These are phyloP conservation scores for Zaprionus tsacasi DNA, from an alignment of 1,140 invertebrate genomes.

Conservation along the genomic window DNA sequence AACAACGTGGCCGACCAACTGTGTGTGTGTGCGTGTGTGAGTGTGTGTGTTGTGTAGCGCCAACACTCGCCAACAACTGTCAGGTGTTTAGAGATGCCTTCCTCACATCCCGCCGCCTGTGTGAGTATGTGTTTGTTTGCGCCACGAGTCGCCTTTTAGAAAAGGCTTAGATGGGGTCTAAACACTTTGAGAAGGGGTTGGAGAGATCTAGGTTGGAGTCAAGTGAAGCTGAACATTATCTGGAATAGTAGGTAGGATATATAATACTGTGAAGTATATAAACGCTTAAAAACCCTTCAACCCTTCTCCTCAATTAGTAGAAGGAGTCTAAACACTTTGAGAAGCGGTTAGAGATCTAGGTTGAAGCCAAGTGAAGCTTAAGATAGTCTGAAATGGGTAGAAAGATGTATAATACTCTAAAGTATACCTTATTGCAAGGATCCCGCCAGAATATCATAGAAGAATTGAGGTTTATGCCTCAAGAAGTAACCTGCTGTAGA, in stretches of 20 bases:
- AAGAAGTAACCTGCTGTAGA: too few species aligned
- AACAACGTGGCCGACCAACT: conserved; percentile 30
- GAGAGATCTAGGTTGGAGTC: too few species aligned
- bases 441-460: too few species aligned
- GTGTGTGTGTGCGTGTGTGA: not conserved
- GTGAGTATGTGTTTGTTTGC: conserved; percentile 27
- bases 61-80: conserved; percentile 67
- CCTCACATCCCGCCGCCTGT: conserved; percentile 27
- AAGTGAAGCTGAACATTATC: not conserved
- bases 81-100: conserved; percentile 69
- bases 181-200: not conserved
- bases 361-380: too few species aligned
- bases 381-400: not conserved
- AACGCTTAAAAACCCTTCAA: too few species aligned
- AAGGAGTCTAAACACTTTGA: too few species aligned
- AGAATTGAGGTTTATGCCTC: too few species aligned
- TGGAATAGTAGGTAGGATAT: not conserved
- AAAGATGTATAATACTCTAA: too few species aligned
- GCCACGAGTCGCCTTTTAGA: conserved; percentile 57
- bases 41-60: conserved; percentile 42
- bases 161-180: conserved; percentile 11
- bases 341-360: too few species aligned
- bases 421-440: too few species aligned
- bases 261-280: too few species aligned
- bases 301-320: not conserved